Evolutionary conservation across 2,888 invertebrate species (phyloP), one percentile per base, ranked within the genome.

Genomic region (Ditula angustiorana): DNA sequence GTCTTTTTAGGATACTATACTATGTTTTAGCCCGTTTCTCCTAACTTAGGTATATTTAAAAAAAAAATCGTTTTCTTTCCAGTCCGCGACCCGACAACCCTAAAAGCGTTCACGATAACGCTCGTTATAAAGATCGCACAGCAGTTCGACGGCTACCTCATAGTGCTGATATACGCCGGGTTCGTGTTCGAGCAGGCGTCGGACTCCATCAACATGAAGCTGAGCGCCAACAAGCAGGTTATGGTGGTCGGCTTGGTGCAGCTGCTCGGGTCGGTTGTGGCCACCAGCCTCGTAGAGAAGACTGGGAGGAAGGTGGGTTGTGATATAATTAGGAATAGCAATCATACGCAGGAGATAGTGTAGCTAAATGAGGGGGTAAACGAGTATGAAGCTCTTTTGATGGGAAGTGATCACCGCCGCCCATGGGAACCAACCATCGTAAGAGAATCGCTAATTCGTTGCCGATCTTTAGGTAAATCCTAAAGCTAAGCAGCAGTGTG

Each of bases 101-200:
- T 86, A 61, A 90, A 87, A 71, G 92, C 92, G 1, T 92, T 92
- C 75, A 84, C 90, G 69, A 90, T 92, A 50, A 90, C 91, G 0
- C 62, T 90, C 5, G 82, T 92, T 5, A 88, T 92, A 56, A 92
- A 92, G 71, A 87, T 92, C 26, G 82, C 91, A 0, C 92, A 92
- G 67, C 92, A 92, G 68, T 91, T 92, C 71, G 86, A 92, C 67
- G 92, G 92, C 0, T 92, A 92, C 73, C 83, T 92, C 24, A 92
- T 92, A 59, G 89, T 92, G 2, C 82, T 92, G 13, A 90, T 92
- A 58, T 92, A 84, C 77, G 89, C 92, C 0, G 88, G 92, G 0
- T 83, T 82, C 69, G 87, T 92, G 21, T 91, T 92, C 72, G 84
- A 86, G 66, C 71, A 72, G n/a, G 92, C 92, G 0, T 83, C 89